Evolutionary conservation across 2,888 invertebrate species (phyloP).

Genomic region (Lochmaea capreae): DNA sequence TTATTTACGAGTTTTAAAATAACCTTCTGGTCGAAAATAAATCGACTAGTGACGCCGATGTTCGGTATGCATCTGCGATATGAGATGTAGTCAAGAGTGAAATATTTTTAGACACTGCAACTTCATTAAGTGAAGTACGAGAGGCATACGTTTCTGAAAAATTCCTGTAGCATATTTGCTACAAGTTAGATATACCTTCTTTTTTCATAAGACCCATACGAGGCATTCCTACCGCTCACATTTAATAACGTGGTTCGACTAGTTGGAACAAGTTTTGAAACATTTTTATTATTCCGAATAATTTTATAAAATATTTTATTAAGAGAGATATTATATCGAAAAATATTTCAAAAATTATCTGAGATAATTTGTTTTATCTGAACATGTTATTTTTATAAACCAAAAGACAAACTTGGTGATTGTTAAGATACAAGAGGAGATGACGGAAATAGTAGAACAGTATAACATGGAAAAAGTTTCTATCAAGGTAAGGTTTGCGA

Average conservation of each 20-base stretch:
- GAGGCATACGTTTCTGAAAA: slow-evolving; percentile 15
- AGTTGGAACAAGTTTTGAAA: background rate
- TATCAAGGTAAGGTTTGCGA: too few relatives aligned
- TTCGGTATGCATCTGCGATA: slow-evolving; percentile 15
- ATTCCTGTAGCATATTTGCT: slow-evolving; percentile 12
- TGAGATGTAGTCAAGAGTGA: slow-evolving; percentile 18
- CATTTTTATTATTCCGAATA: background rate
- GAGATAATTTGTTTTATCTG: too few relatives aligned
- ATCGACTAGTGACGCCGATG: background rate
- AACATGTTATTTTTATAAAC: too few relatives aligned
- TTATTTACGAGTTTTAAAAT: too few relatives aligned
- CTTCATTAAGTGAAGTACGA: slow-evolving; percentile 22
- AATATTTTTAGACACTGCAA: slow-evolving; percentile 20
- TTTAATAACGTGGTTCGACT: slow-evolving; percentile 1
- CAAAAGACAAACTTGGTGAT: too few relatives aligned
- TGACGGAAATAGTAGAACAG: too few relatives aligned
- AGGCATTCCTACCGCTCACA: slow-evolving; percentile 2
- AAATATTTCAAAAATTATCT: too few relatives aligned
- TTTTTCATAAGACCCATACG: slow-evolving; percentile 1
- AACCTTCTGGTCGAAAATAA: background rate
- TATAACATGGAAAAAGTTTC: too few relatives aligned
- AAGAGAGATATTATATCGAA: too few relatives aligned
- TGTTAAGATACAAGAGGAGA: too few relatives aligned
- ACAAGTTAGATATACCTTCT: slow-evolving; percentile 8
- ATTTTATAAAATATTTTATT: background rate